Base-by-base conservation (phyloP, 2,113 vertebrate genomes). In the Gymnarchus niloticus region DNA sequence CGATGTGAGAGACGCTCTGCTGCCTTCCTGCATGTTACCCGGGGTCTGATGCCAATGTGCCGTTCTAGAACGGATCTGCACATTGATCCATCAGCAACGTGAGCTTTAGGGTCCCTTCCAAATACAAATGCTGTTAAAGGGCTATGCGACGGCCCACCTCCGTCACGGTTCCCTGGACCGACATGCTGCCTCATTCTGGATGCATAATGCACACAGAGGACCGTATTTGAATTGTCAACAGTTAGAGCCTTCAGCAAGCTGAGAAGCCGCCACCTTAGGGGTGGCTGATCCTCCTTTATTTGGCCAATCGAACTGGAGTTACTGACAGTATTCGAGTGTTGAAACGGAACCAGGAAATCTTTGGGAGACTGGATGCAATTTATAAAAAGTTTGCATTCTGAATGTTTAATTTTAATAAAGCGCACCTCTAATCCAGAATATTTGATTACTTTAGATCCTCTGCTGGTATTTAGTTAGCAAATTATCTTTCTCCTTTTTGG, bases 1-100 rank as follows among this genome's bases (percentile, higher is more conserved):
- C 54, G 84, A 89, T 28, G 83, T 23, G 80, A 44, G 33, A 69
- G 88, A 88, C 89, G 90, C 76, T 88, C 49, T 56, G 48, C 89
- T 88, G 90, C 23, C 51, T 77, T 21, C 37, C 44, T 83, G 84
- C 87, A 85, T 87, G 84, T 52, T 28, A 0, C 73, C 59, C 90
- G 23, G 85, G 87, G 87, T 85, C 85, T 88, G 86, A 87, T 33
- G 85, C 54, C 81, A 56, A 57, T 83, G 52, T 57, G 28, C 28
- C 12, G 49, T 37, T 7, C 81, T 56, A 33, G 8, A 19, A 52
- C 21, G 54, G 52, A 28, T 83, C 81, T 83, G 46, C 80, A 82
- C 80, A 82, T 82, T 82, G 51, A 37, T 23, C 48, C 49, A 82
- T 82, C 80, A 51, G 25, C 25, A 2, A 33, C 23, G 33, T 56